Evolutionary conservation across 2,113 vertebrate genomes (phyloP).

Genomic region (Corythoichthys haematopterus): DNA sequence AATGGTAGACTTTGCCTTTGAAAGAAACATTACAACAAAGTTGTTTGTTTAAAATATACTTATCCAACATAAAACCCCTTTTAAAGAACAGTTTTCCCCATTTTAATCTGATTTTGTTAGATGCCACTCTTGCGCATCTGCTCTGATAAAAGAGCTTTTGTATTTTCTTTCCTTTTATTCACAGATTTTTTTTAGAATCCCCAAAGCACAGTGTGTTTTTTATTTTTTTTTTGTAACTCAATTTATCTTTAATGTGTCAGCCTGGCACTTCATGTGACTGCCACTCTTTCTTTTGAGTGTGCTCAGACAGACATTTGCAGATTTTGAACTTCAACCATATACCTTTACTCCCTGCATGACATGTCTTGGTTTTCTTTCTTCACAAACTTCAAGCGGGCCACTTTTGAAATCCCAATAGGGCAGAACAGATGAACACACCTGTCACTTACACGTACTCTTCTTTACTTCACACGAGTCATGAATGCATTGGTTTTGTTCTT

Average conservation of each 20-base stretch:
- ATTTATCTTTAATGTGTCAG: conserved; percentile 42
- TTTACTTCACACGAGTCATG: conserved; percentile 7
- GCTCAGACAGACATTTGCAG: conserved; percentile 11
- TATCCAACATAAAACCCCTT: conserved; percentile 17
- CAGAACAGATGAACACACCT: conserved; percentile 36
- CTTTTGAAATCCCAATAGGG: conserved; percentile 31
- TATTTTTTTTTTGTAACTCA: conserved; percentile 15
- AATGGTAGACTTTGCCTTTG: conserved; percentile 18
- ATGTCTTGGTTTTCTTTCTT: conserved; percentile 10
- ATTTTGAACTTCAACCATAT: conserved; percentile 39
- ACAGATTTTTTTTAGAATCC: conserved; percentile 9
- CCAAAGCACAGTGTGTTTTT: conserved; percentile 2
- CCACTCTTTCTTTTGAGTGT: conserved; percentile 26
- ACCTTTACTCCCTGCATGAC: conserved; percentile 8
- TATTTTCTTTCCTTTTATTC: conserved; percentile 22
- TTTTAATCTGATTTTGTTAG: conserved; percentile 34
- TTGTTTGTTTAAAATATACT: conserved; percentile 29
- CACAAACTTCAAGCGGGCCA: conserved; percentile 12
- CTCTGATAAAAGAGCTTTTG: conserved; percentile 10
- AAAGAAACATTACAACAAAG: conserved; percentile 33
- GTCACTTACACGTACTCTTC: conserved; percentile 49
- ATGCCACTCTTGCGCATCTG: conserved; percentile 14
- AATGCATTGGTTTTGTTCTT: background rate
- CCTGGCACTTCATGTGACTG: conserved; percentile 36
- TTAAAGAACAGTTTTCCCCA: conserved; percentile 8